Evolutionary conservation across 2,888 invertebrate genomes (phyloP).

Genomic region (Drosophila neotestacea): DNA sequence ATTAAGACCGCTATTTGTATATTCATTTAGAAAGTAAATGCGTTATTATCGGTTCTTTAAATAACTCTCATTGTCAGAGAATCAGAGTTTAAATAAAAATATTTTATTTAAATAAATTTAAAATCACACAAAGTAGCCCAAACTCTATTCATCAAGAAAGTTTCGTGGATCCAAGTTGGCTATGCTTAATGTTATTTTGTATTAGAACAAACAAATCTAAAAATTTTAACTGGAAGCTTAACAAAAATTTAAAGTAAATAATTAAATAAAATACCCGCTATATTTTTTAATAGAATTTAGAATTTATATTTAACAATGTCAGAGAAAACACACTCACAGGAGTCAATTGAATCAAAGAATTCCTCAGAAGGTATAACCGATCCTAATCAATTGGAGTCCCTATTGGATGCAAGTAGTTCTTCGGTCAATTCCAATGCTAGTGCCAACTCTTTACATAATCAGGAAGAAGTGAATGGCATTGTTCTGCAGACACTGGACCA

Average conservation of each 20-base stretch:
- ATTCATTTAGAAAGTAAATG: background rate
- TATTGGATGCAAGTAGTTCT: slow-evolving; percentile 8
- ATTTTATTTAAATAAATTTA: no score
- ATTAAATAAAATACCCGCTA: background rate
- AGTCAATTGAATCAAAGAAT: no score
- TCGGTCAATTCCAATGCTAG: background rate
- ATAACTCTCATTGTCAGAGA: no score
- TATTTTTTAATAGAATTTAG: background rate
- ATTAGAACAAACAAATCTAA: no score
- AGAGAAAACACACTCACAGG: background rate
- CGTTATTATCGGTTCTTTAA: no score
- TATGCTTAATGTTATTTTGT: no score
- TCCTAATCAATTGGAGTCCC: slow-evolving; percentile 1
- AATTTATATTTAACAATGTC: slow-evolving; percentile 13
- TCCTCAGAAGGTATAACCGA: no score
- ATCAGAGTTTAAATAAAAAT: no score
- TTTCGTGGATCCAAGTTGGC: no score
- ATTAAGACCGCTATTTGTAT: background rate
- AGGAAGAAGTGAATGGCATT: slow-evolving; percentile 18
- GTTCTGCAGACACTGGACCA: slow-evolving; percentile 29
- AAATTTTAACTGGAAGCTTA: background rate
- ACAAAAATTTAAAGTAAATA: background rate
- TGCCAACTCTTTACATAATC: background rate
- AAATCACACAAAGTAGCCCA: no score
- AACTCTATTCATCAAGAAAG: no score